Evolutionary conservation across 2,797 vertebrate species (phyloP).

Genomic region (Podarcis lilfordi): DNA sequence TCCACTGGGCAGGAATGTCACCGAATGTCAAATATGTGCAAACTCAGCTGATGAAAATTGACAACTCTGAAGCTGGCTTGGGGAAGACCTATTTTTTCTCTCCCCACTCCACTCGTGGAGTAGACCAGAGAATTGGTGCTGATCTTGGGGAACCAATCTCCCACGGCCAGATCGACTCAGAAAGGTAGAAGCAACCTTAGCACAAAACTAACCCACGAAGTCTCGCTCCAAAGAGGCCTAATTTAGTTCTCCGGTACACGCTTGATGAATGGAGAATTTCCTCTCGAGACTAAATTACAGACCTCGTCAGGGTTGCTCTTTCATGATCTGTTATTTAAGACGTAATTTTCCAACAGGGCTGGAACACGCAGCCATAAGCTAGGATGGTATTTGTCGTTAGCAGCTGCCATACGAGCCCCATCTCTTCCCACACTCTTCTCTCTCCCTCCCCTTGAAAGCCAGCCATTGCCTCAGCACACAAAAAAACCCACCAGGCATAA

Average conservation of each 20-base stretch:
- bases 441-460: conserved; percentile 38
- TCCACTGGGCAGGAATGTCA: neutral
- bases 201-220: conserved; percentile 71
- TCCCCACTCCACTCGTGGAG: neutral
- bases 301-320: conserved; percentile 78
- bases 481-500: conserved; percentile 53
- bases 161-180: conserved; percentile 56
- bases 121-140: conserved; percentile 1
- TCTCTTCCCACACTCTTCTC: conserved; percentile 69
- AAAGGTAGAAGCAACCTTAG: conserved; percentile 66
- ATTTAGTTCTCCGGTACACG: conserved; percentile 77
- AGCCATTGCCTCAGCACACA: conserved; percentile 38
- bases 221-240: conserved; percentile 75
- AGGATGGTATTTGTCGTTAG: conserved; percentile 78
- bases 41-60: neutral
- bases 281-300: conserved; percentile 87
- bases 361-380: conserved; percentile 79
- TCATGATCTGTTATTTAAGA: conserved; percentile 87
- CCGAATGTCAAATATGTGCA: neutral
- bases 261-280: conserved; percentile 88
- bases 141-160: conserved; percentile 22
- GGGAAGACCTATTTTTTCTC: neutral
- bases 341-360: conserved; percentile 83
- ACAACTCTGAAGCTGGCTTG: neutral
- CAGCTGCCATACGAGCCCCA: conserved; percentile 73